Evolutionary conservation across 2,797 vertebrate species (phyloP).

Genomic region (Syngnathus acus): DNA sequence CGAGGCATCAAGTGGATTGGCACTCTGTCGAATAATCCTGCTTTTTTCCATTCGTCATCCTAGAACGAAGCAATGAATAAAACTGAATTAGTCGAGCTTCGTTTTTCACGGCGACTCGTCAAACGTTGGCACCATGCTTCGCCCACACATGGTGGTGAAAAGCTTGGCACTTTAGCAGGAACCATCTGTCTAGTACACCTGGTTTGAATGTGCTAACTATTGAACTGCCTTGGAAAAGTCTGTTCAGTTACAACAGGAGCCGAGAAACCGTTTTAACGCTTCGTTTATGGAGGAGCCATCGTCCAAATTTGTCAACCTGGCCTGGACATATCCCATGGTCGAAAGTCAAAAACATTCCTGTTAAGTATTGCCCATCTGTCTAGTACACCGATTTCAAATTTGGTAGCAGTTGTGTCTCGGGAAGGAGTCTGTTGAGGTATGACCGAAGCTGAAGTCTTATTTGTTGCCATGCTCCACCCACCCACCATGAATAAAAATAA

Average conservation of each 20-base stretch:
- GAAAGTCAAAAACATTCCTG: background rate
- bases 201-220: background rate
- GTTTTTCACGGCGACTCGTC: background rate
- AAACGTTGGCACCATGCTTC: background rate
- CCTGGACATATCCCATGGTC: background rate
- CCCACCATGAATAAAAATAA: background rate
- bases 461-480: background rate
- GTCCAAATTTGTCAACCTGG: background rate
- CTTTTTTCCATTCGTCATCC: background rate
- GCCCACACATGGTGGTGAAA: background rate
- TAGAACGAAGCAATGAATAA: background rate
- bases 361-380: background rate
- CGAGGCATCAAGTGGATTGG: slow-evolving; percentile 5
- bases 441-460: background rate
- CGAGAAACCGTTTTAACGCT: background rate
- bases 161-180: background rate
- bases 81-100: background rate
- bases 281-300: background rate
- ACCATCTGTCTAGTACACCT: background rate
- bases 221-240: background rate
- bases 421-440: background rate
- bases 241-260: background rate
- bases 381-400: background rate
- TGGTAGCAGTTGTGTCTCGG: background rate
- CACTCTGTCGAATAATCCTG: background rate